These are phyloP conservation scores for Rhyacophila brunnea DNA, from an alignment of 1,140 invertebrate genomes.

Conservation along the genomic window DNA sequence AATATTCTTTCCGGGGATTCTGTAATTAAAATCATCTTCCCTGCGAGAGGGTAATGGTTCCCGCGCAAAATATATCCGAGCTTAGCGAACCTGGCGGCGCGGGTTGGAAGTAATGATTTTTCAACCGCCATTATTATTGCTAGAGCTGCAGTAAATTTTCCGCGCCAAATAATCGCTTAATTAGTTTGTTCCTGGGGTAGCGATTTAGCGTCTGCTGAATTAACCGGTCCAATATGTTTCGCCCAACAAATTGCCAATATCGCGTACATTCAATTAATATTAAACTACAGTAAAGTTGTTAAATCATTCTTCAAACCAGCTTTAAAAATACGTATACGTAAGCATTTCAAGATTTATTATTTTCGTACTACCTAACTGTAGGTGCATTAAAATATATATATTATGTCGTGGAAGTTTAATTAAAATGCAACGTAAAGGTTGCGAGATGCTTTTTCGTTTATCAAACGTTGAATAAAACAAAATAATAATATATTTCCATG, in stretches of 20 bases:
- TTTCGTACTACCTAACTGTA: too few species aligned
- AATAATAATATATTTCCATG: too few species aligned
- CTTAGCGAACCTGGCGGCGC: not conserved
- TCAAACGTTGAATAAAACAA: too few species aligned
- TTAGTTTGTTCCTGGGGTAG: slow-evolving; percentile 27
- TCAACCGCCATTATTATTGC: slow-evolving; percentile 30
- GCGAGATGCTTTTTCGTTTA: too few species aligned
- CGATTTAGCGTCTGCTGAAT: slow-evolving; percentile 16
- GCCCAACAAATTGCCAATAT: slow-evolving; percentile 6
- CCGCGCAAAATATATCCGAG: not conserved
- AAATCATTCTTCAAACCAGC: slow-evolving; percentile 15
- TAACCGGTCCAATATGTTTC: slow-evolving; percentile 23
- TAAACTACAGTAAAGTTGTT: slow-evolving; percentile 6
- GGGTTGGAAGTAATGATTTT: slow-evolving; percentile 18
- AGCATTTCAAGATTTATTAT: too few species aligned
- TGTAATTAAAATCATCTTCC: not conserved
- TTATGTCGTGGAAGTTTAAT: too few species aligned
- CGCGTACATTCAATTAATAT: slow-evolving; percentile 19
- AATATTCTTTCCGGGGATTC: not conserved
- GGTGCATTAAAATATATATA: too few species aligned
- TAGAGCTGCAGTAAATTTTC: slow-evolving; percentile 34
- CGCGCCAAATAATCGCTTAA: slow-evolving; percentile 36
- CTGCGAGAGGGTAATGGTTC: not conserved
- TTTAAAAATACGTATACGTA: too few species aligned
- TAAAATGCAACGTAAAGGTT: too few species aligned